Conservation (phyloP, 2,888 invertebrate species). For the Amphipyra tragopoginis region DNA sequence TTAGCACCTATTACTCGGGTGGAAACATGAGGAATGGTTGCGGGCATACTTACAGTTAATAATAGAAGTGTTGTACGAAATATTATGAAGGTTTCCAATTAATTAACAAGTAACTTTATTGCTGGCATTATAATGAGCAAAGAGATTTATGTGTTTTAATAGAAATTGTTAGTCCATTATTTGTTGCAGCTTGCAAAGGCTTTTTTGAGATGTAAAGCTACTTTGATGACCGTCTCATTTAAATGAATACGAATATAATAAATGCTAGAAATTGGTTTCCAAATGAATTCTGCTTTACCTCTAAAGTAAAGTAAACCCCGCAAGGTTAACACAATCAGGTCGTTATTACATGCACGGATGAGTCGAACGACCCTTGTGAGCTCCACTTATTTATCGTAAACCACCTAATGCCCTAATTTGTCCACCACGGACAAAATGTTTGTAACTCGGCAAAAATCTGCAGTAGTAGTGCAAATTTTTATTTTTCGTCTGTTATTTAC, state of each 20-base stretch:
- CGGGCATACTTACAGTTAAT: neutral
- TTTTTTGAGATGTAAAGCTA: slow-evolving; percentile 8
- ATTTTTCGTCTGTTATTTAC: slow-evolving; percentile 4
- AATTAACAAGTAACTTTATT: slow-evolving; percentile 12
- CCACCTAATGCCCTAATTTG: neutral
- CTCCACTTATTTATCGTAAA: slow-evolving; percentile 13
- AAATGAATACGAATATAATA: neutral
- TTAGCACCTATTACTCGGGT: slow-evolving; percentile 29
- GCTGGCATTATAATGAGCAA: neutral
- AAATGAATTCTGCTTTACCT: neutral
- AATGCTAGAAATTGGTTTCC: neutral
- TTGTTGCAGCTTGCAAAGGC: neutral
- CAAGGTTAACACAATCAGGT: slow-evolving; percentile 50
- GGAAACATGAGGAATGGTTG: slow-evolving; percentile 8
- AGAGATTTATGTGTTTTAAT: slow-evolving; percentile 12
- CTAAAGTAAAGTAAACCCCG: slow-evolving; percentile 4
- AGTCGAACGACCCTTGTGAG: slow-evolving; percentile 21
- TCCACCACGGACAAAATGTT: neutral
- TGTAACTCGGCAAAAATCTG: neutral
- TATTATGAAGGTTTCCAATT: slow-evolving; percentile 21
- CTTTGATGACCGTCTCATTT: neutral
- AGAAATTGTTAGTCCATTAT: slow-evolving; percentile 8
- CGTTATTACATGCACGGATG: slow-evolving; percentile 43
- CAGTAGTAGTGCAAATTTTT: neutral
- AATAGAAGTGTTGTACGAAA: slow-evolving; percentile 3